Evolutionary conservation across 2,888 invertebrate genomes (phyloP), one percentile per base, ranked within the genome.

Genomic region (Ischnus inquisitorius): DNA sequence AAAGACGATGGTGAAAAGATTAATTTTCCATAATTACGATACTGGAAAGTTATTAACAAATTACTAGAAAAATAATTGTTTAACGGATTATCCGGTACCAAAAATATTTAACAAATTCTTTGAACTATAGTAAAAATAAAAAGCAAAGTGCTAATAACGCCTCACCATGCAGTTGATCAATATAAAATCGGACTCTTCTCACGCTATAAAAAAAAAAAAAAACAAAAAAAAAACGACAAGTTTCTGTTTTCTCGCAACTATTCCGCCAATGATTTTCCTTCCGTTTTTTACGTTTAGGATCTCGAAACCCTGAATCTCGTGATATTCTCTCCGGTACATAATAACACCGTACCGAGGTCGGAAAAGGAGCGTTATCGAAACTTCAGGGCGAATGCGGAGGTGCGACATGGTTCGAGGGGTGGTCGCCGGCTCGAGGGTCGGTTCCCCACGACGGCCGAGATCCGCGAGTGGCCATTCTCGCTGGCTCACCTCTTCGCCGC

Each of bases 381-480:
- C 64, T 84, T 62, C 74, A 41, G 19, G 65, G 74, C 39, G n/a
- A n/a, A n/a, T n/a, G 14, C 77, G 65, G 46, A 76, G 74, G 65
- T 14, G 60, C 68, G 43, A 65, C 62, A 64, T 60, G 72, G 41
- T 54, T 54, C 39, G 39, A 57, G 43, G 2, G 75, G 25, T 72
- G 67, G 8, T 68, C 34, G 25, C 22, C 25, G 34, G 46, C 62
- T 62, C 71, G 76, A 83, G 68, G 62, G 72, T 77, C 76, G 85
- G 86, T 88, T 88, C 89, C 83, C 72, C 79, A n/a, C 83, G 71
- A 88, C 86, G 83, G 86, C 81, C 83, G 82, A 86, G 34, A 34
- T 34, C 87, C 87, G 88, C 85, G 77, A 75, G 82, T 79, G 86
- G 86, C 87, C 84, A 88, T 91, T 89, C 86, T 89, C 88, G 85